Evolutionary conservation across 2,113 vertebrate species (phyloP), one percentile per base, ranked within the genome.

Genomic region (Paraplagusia blochii): DNA sequence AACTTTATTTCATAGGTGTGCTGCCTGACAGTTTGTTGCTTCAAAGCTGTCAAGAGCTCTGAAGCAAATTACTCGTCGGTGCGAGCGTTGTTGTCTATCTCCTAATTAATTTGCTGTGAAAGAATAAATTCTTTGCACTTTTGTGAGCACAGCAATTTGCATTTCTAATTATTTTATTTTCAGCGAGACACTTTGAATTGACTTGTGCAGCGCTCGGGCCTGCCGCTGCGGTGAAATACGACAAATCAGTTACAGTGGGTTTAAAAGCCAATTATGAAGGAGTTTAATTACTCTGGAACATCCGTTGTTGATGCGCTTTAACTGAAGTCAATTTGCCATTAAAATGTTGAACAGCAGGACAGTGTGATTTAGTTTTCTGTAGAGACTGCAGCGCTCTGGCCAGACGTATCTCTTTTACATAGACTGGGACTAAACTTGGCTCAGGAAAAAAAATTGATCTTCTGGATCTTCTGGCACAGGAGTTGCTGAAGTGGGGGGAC

Each of bases 151-250:
- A 53, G 58, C 52, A 76, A 75, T 82, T 84, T 77, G 77, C 77
- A 77, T 84, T 82, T 83, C 58, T 80, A 80, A 84, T 84, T 80
- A 78, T 77, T 81, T 66, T 53, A 59, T 66, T 83, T 75, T 19
- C 46, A 43, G 54, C 45, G 58, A 72, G 66, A 67, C 75, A 75
- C 45, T 12, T 42, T 38, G 54, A 77, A 72, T 48, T 15, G 44
- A 58, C 66, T 61, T 47, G 44, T 50, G n/a, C 50, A 34, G 34
- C 42, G 50, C 42, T n/a, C n/a, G n/a, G n/a, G n/a, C n/a, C n/a
- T 55, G 29, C 43, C 63, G 59, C 52, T 39, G 58, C 66, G n/a
- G 22, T 22, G 43, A 67, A 44, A 59, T 18, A 46, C 64, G 38
- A 63, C 56, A 52, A 49, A 45, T 57, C 67, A 77, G 65, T 77